Evolutionary conservation across 2,888 invertebrate species (phyloP), one percentile per base, ranked within the genome.

Genomic region (Cryptus viduatorius): DNA sequence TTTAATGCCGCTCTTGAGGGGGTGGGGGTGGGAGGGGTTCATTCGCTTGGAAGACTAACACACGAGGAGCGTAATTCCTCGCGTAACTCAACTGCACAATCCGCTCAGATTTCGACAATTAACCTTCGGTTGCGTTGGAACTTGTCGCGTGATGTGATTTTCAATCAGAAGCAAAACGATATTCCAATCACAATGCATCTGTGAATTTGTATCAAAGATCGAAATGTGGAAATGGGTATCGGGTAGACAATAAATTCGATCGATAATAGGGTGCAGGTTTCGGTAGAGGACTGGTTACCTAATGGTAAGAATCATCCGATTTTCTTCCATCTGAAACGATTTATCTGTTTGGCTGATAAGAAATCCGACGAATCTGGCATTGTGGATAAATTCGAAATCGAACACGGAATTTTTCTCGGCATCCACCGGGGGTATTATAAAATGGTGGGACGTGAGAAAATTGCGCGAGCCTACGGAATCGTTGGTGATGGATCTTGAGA

Each of bases 381-480:
- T 98, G 4, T 99, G 99, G 97, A 97, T 98, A 81, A 97, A 97
- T 92, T 98, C 98, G 1, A 99, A 99, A 95, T 97, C 97, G 67
- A 98, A 98, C 31, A 96, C 97, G 0, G 98, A 99, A 93, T 98
- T 98, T 93, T 98, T 99, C 94, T 98, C 98, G 0, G 95, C 98
- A 0, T 97, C 98, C 0, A 97, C 97, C 3, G 98, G 98, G 93
- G 99, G 99, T 0, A 97, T 97, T 93, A 96, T 98, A 0, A 95
- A 96, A 94, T 97, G 97, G 97, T 98, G 98, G 97, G 97, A 98
- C 92, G 95, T 95, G n/a, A 94, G 97, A 71, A 97, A 97, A 91
- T 92, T 97, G 72, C 95, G 94, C 29, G 96, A 96, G 90, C 97
- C 97, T 0, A 94, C 96, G 24, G 97, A 97, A 90, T 95, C 95